Evolutionary conservation across 2,797 vertebrate species (phyloP).

Genomic region (Scomberomorus guttatus): DNA sequence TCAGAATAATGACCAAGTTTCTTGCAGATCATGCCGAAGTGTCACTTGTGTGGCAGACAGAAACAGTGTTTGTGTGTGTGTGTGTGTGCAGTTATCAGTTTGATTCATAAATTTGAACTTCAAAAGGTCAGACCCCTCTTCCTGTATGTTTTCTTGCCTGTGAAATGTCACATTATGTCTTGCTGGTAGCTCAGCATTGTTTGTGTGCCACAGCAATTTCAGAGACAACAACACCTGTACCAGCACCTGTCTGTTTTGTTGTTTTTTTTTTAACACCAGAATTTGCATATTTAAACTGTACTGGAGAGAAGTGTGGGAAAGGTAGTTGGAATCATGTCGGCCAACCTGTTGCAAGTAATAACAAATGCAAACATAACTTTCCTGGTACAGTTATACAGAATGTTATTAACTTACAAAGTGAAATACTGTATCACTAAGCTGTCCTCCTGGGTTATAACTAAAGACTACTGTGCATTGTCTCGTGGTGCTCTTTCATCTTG

Average conservation of each 20-base stretch:
- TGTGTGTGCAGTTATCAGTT: conserved; percentile 27
- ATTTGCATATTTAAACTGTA: conserved; percentile 34
- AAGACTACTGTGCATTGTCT: neutral
- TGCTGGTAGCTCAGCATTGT: conserved; percentile 51
- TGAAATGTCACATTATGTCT: conserved; percentile 79
- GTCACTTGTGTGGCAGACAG: conserved; percentile 6
- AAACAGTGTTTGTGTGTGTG: neutral
- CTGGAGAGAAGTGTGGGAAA: neutral
- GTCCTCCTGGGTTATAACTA: neutral
- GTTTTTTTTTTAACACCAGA: neutral
- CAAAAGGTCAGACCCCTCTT: conserved; percentile 76
- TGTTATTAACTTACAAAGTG: no score
- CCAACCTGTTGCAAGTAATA: conserved; percentile 11
- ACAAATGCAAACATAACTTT: neutral
- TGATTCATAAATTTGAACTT: conserved; percentile 58
- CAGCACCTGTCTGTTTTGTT: neutral
- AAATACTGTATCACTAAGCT: neutral
- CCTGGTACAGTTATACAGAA: neutral
- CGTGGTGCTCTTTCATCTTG: neutral
- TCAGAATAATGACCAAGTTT: conserved; percentile 18
- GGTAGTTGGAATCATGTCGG: neutral
- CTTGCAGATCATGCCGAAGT: conserved; percentile 1
- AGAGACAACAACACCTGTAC: conserved; percentile 40
- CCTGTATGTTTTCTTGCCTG: conserved; percentile 64
- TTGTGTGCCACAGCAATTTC: conserved; percentile 42